These are phyloP conservation scores for Dermatemys mawii DNA, from an alignment of 2,113 vertebrate species.

Conservation along the genomic window DNA sequence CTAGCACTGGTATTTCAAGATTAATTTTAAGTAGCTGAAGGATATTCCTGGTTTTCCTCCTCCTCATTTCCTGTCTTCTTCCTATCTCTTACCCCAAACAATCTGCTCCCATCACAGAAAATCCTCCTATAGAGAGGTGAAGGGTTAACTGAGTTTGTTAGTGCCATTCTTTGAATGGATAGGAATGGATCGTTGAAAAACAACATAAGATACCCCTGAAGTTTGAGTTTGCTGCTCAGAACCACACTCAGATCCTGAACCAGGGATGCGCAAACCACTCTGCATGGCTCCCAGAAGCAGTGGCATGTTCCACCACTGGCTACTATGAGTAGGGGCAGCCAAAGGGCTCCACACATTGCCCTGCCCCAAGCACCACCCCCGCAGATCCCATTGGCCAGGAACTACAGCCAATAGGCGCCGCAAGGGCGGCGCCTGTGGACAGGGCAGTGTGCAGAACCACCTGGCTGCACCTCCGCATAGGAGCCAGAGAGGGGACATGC, in stretches of 20 bases:
- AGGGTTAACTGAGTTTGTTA: neutral
- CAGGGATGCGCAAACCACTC: no score
- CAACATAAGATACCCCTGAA: neutral
- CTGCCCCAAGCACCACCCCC: no score
- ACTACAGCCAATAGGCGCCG: no score
- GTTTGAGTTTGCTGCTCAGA: neutral
- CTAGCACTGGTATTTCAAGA: neutral
- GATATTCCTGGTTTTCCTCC: neutral
- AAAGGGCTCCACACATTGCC: no score
- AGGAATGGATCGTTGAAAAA: neutral
- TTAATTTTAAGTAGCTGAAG: neutral
- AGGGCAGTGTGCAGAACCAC: no score
- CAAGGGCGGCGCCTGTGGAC: no score
- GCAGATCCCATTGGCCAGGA: no score
- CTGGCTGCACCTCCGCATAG: no score
- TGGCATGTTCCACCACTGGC: no score
- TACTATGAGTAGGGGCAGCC: no score
- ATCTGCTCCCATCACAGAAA: neutral
- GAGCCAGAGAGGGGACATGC: no score
- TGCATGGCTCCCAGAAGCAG: no score
- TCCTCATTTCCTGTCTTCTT: neutral
- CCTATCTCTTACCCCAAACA: neutral
- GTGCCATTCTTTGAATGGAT: neutral
- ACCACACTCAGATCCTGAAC: neutral
- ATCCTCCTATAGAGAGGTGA: neutral